Evolutionary conservation across 2,888 invertebrate genomes (phyloP), one percentile per base, ranked within the genome.

Genomic region (Dynastes grantii): DNA sequence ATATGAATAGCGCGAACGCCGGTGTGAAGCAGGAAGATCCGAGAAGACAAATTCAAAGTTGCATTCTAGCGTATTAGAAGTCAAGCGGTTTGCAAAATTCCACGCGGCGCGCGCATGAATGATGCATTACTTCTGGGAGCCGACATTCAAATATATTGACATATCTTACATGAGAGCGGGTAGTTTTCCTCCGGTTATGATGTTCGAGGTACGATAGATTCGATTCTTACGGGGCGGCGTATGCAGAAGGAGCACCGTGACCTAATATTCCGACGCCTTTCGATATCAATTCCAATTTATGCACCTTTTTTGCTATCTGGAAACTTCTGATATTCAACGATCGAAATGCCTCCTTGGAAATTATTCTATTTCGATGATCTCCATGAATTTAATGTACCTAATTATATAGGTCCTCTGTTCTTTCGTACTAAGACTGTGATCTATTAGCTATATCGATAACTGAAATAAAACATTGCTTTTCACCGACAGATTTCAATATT

Each of bases 101-200:
- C 40, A 27, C 29, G 73, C 13, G 16, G 77, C 45, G 68, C 45
- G 68, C 78, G 73, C 78, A 78, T 78, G 78, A 78, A 78, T 78
- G 78, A 78, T 78, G 71, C 78, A 78, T 78, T 78, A 78, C 78
- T 78, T 78, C 78, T 78, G 78, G 78, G 78, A 78, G 61, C 65
- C 70, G 71, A 73, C 78, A 71, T 78, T 78, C 78, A 78, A 78
- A 78, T 78, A 78, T 78, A 78, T 78, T 78, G 78, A 78, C 78
- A 78, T 78, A 78, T 78, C 73, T 78, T 64, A 78, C 73, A 65
- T 27, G 71, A 71, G 73, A 78, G 64, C 64, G 64, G 73, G 22
- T 29, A 53, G 16, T 73, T 73, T 73, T 58, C 45, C 45, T 45
- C 45, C 73, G 40, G 73, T 73, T 73, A 58, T 73, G 58, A 58